Evolutionary conservation across 2,797 vertebrate species (phyloP), one percentile per base, ranked within the genome.

Genomic region (Leucoraja ocellata): DNA sequence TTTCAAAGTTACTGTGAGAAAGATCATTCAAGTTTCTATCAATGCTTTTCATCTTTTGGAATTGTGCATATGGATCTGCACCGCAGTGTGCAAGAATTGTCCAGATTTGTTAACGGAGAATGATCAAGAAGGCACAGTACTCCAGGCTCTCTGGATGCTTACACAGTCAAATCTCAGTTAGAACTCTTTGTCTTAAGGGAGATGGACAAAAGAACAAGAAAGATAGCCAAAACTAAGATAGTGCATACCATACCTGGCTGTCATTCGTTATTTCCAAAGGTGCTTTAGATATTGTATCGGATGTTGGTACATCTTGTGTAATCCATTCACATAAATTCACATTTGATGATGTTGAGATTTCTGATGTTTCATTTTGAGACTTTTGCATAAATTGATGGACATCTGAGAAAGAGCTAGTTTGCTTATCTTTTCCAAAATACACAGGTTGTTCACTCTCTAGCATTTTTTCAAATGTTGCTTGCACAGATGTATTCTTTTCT

Each of bases 251-350:
- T 92, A 92, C 90, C 90, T 92, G 90, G 39, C 21, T 54, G 28
- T 76, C 39, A 74, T 25, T n/a, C 10, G 39, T 7, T 92, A 28
- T 36, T 76, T 76, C 71, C 28, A 39, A 92, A 92, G 39, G 73
- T 13, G 14, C 13, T 39, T 39, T 74, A 71, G 46, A 28, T 71
- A 46, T 74, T 4, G 16, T 46, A 13, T 54, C 0, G 23, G 71
- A 4, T 39, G 68, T 21, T 91, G 28, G 88, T 73, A 73, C 39
- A 46, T 92, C 71, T 76, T 92, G 39, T 76, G 36, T 6, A 76
- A 92, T 76, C 90, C 90, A 92, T 46, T 76, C 71, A 28, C 90
- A 91, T 65, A 28, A 46, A 39, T 58, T 92, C 68, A 54, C 25
- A 14, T 46, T 92, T 14, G 28, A 71, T 76, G 46, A 4, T 92